A percentile compares a stretch with the other conserved stretches of the same genome.
These are phyloP conservation scores for Germaria angustata DNA, from an alignment of 2,888 invertebrate genomes.

Conservation along the genomic window DNA sequence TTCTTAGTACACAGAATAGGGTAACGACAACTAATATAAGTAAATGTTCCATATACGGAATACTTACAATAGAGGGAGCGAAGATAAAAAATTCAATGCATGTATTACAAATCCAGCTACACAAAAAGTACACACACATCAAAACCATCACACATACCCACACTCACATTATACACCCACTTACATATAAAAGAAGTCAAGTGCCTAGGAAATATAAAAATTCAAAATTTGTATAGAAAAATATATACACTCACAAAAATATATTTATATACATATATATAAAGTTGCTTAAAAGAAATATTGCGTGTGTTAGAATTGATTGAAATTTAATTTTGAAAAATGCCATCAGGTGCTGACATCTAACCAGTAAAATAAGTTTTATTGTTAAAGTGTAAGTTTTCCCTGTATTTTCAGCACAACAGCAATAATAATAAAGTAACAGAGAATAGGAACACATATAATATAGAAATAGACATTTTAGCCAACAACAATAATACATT, in stretches of 20 bases:
- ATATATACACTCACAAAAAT: not conserved
- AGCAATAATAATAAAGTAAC: conserved; percentile 23
- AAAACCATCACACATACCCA: too few relatives aligned
- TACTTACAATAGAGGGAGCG: not conserved
- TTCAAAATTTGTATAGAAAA: not conserved
- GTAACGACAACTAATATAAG: conserved; percentile 46
- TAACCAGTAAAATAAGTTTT: conserved; percentile 46
- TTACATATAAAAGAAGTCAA: not conserved
- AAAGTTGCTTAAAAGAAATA: conserved; percentile 14
- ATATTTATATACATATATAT: not conserved
- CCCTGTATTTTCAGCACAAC: conserved; percentile 9
- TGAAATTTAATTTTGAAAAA: conserved; percentile 63
- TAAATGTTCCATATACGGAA: conserved; percentile 17
- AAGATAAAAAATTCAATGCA: not conserved
- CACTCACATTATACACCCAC: not conserved
- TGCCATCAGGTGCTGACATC: conserved; percentile 63
- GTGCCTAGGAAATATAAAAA: not conserved
- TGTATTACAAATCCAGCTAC: not conserved
- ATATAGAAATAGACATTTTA: not conserved
- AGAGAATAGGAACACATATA: not conserved
- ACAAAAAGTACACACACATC: too few relatives aligned
- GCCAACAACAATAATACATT: not conserved
- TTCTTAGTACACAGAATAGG: conserved; percentile 2
- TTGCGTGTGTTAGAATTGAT: conserved; percentile 47
- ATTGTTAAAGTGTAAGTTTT: conserved; percentile 56